phyloP scores from a whole-genome alignment of 2,113 vertebrate species.

The Puma concolor region DNA sequence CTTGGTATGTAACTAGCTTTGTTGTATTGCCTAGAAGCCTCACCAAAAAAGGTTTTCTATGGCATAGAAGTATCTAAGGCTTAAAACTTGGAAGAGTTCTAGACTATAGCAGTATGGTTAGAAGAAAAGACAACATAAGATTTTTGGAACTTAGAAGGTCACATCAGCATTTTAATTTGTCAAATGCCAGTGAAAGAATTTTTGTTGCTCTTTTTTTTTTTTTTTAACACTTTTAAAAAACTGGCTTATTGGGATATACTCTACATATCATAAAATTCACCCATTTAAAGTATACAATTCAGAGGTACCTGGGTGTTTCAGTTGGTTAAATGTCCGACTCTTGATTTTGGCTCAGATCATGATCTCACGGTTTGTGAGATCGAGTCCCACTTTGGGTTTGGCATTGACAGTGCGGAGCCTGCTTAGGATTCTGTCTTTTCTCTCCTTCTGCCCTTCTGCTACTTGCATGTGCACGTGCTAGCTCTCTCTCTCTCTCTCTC shows the following conservation, averaged over 20 bases:
- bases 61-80: not conserved
- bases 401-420: no score
- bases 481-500: no score
- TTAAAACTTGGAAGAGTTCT: not conserved
- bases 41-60: not conserved
- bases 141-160: not conserved
- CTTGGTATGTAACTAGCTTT: not conserved
- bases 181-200: not conserved
- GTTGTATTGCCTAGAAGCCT: constrained; percentile 1
- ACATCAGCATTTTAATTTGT: not conserved
- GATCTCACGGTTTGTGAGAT: no score
- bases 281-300: not conserved
- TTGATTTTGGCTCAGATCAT: no score
- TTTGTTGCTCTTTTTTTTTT: not conserved
- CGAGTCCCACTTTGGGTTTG: no score
- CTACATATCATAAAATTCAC: not conserved
- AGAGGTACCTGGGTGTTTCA: not conserved
- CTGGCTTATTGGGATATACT: not conserved
- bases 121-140: not conserved
- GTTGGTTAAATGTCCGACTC: no score
- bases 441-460: no score
- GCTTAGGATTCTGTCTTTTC: no score
- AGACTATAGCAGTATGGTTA: not conserved
- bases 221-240: not conserved
- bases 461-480: no score